Base-by-base conservation (phyloP, 2,797 vertebrate genomes). In the Chlorospingus flavigularis region DNA sequence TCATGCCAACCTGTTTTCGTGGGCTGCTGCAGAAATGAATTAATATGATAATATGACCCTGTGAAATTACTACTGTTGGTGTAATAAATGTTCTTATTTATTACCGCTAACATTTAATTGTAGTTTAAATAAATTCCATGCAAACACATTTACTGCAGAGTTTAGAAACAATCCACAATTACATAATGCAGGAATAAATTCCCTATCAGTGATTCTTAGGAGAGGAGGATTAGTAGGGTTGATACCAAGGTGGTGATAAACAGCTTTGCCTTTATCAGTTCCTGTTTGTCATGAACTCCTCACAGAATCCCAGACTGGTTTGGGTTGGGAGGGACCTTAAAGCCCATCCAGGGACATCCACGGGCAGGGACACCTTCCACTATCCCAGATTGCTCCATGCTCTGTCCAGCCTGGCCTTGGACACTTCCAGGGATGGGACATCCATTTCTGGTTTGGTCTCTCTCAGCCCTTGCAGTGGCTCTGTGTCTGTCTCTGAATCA, bases 41-140 rank as follows among this genome's bases (percentile, higher is more conserved):
- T 86, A 80, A 66, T 94, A 86, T 73, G 86, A 62, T 85, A 90
- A 87, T 82, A 80, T 62, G 58, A 78, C 72, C 83, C 78, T 60
- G 77, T 87, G 47, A 83, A 89, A 73, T 89, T 86, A 58, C 47
- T 73, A 57, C 55, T 55, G 58, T 76, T 89, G 7, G 0, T 85
- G 48, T 45, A 67, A 57, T 86, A 57, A 71, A 48, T 76, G 45
- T 80, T 91, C 80, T 89, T 89, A 74, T 91, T 93, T 86, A 74
- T 91, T 79, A 67, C 53, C 35, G 1, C 2, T 82, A 92, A 61
- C 62, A 57, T 74, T 88, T 95, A 92, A 73, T 74, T 89, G 71
- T 58, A 48, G 60, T 60, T 94, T 90, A 82, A 93, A 66, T 86
- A 88, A 76, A 82, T 92, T 83, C 70, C 39, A 30, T 60, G 40